phyloP scores from a whole-genome alignment of 1,140 invertebrate species.

The Platorchestia sp. region DNA sequence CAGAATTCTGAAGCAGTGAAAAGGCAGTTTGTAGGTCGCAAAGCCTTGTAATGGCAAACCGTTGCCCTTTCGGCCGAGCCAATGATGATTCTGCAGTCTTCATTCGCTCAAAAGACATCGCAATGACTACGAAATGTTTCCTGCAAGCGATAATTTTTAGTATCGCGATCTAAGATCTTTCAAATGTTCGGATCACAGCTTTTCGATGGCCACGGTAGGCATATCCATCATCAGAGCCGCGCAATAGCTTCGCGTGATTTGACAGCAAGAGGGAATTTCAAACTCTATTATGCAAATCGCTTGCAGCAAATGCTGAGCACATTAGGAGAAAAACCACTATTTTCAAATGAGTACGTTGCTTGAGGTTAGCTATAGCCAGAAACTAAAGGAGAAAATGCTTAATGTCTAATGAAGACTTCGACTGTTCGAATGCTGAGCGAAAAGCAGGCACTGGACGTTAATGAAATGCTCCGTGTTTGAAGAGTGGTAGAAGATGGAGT shows the following conservation, averaged over 20 bases:
- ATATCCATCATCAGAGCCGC: neutral
- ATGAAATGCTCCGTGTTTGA: constrained; percentile 48
- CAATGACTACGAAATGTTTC: constrained; percentile 30
- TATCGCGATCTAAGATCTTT: constrained; percentile 1
- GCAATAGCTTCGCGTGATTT: constrained; percentile 7
- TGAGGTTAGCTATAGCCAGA: neutral
- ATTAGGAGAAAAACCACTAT: neutral
- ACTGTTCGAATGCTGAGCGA: neutral
- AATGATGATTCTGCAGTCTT: neutral
- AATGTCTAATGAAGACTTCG: neutral
- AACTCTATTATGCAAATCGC: constrained; percentile 19
- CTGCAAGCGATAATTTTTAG: neutral
- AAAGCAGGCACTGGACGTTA: neutral
- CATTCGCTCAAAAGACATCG: neutral
- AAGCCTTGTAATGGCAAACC: neutral
- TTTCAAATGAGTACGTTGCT: neutral
- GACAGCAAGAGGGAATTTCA: neutral
- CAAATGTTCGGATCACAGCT: neutral
- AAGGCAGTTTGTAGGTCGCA: neutral
- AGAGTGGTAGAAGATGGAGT: constrained; percentile 5
- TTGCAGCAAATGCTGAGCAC: neutral
- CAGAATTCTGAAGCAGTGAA: constrained; percentile 19
- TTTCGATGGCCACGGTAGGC: constrained; percentile 16
- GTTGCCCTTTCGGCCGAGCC: neutral
- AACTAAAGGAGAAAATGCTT: neutral